A percentile compares a stretch with the other conserved stretches of the same genome.
Conservation (phyloP, 2,113 vertebrate species). For the Microtus richardsoni region DNA sequence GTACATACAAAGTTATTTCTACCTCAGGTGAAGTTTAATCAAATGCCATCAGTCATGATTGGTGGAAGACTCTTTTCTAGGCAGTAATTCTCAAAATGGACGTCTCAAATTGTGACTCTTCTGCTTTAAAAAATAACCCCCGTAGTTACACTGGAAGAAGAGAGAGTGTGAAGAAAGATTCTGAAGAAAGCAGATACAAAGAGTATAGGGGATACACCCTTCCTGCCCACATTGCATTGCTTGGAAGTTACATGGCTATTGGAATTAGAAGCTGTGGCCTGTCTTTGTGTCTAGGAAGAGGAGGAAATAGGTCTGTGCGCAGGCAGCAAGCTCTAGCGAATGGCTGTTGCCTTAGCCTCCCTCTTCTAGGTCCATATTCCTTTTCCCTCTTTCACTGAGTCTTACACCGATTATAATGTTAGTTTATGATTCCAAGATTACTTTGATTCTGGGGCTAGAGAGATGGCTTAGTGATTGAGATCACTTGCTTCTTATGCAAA, state of each 20-base stretch:
- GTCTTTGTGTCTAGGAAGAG: neutral
- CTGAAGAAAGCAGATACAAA: neutral
- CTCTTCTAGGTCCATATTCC: neutral
- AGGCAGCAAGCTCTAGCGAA: neutral
- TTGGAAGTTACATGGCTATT: neutral
- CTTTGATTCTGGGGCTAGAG: neutral
- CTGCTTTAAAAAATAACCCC: neutral
- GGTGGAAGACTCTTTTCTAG: neutral
- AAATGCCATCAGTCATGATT: conserved; percentile 39
- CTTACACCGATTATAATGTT: neutral
- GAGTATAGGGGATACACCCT: neutral
- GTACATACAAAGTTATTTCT: conserved; percentile 33
- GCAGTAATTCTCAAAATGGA: neutral
- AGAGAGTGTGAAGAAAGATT: neutral
- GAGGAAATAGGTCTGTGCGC: neutral
- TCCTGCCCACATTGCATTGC: neutral
- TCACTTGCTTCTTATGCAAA: neutral
- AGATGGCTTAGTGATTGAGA: neutral
- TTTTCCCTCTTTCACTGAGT: neutral
- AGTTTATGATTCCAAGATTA: conserved; percentile 38
- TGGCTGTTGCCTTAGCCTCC: neutral
- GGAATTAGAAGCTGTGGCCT: neutral
- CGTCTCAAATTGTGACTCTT: neutral
- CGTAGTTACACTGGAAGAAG: neutral
- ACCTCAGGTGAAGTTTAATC: conserved; percentile 10